Evolutionary conservation across 2,888 invertebrate species (phyloP).

Genomic region (Podotricha telesiphe): DNA sequence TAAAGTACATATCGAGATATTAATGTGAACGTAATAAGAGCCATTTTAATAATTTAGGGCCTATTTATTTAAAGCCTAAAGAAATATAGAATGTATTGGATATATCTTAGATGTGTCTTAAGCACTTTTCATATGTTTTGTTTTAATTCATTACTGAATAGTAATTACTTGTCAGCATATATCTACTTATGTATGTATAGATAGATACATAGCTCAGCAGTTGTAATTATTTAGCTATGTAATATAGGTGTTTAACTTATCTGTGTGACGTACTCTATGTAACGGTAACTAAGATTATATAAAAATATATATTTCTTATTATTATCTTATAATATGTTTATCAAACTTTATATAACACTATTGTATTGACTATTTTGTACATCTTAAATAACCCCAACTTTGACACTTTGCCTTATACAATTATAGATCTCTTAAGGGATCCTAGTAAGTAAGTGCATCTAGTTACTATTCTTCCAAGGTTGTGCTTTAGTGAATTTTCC

Average conservation of each 20-base stretch:
- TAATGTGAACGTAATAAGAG: neutral
- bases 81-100: neutral
- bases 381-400: conserved; percentile 75
- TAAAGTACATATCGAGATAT: conserved; percentile 6
- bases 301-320: conserved; percentile 10
- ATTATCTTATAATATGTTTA: conserved; percentile 6
- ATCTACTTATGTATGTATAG: neutral
- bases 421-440: conserved; percentile 74
- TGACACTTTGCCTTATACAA: conserved; percentile 81
- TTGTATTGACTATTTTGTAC: conserved; percentile 37
- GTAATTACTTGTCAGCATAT: neutral
- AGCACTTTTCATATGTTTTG: neutral
- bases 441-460: conserved; percentile 78
- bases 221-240: conserved; percentile 18
- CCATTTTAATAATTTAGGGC: neutral
- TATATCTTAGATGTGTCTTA: neutral
- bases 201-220: neutral
- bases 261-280: conserved; percentile 14
- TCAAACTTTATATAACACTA: conserved; percentile 20
- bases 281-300: neutral
- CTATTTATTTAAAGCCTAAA: neutral
- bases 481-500: conserved; percentile 82
- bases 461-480: conserved; percentile 83
- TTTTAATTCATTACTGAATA: neutral
- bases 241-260: conserved; percentile 15